Base-by-base conservation (phyloP, 1,140 invertebrate species). In the Dufourea novaeangliae region DNA sequence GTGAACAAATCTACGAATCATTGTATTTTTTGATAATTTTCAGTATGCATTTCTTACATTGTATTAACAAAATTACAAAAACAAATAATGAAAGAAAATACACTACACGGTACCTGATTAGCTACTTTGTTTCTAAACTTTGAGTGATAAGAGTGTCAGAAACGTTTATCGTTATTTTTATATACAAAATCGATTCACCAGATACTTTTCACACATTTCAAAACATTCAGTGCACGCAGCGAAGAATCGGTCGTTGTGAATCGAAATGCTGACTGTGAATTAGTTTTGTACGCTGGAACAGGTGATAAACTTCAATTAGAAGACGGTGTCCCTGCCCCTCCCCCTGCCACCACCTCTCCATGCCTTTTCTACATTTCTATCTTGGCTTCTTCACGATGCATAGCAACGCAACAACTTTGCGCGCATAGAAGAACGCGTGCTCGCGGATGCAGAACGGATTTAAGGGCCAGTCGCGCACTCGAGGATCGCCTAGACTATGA, bases 261-360 rank as follows among this genome's bases (percentile, higher is more conserved):
- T 70, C 52, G 6, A n/a, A 57, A 29, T 20, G 20, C 25, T 34
- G 27, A 41, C 29, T 20, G 54, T 29, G 62, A 74, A 76, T 68
- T 69, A 66, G 39, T 39, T 22, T n/a, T 44, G 59, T 22, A 29
- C 57, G 50, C 17, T 20, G 17, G 44, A 29, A 10, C 71, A 70
- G 73, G 80, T 81, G 82, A 87, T 87, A 87, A 87, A 87, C 78
- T 84, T 81, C 86, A 87, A 87, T 87, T 87, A 87, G 78, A 70
- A 73, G 61, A 59, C 71, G 57, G 57, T 57, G 66, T 64, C 56
- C 67, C 37, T 6, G 10, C 14, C 52, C 29, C 25, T 44, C 54
- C n/a, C 56, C 67, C 37, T 6, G 10, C 14, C 52, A n/a, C 29
- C 25, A 44, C 54, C 34, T 20, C 14, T 34, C 17, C 17, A 27